Evolutionary conservation across 2,888 invertebrate genomes (phyloP).

Genomic region (Pristionchus exspectatus): DNA sequence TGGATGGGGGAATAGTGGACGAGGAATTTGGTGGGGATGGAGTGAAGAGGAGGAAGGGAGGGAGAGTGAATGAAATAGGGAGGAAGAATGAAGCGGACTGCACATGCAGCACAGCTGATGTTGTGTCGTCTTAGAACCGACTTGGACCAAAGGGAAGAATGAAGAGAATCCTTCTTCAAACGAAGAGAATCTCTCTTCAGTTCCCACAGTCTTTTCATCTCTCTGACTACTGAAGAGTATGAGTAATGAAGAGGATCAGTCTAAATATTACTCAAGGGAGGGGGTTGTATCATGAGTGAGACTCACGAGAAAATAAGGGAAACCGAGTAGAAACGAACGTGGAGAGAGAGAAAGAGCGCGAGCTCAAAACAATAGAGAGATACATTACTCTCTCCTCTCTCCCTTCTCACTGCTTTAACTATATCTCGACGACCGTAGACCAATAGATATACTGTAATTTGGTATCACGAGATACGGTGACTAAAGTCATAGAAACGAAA

Average conservation of each 20-base stretch:
- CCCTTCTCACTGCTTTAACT: neutral
- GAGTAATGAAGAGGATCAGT: too few species aligned
- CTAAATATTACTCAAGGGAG: too few species aligned
- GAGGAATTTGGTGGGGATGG: neutral
- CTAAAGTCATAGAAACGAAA: too few species aligned
- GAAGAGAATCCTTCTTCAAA: neutral
- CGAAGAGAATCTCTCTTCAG: neutral
- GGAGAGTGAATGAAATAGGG: neutral
- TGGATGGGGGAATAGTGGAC: neutral
- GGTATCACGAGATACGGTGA: neutral
- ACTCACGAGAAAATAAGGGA: neutral
- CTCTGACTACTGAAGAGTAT: neutral
- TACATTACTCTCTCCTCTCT: neutral
- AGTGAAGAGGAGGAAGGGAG: neutral
- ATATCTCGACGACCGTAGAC: conserved; percentile 7
- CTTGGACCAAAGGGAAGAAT: neutral
- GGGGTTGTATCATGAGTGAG: neutral
- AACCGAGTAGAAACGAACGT: neutral
- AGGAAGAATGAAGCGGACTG: neutral
- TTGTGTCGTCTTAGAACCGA: neutral
- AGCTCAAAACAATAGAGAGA: conserved; percentile 26
- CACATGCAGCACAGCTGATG: neutral
- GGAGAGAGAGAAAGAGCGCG: neutral
- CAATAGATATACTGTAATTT: neutral
- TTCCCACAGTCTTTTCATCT: neutral